Evolutionary conservation across 2,113 vertebrate species (phyloP).

Genomic region (Pardalotus punctatus): DNA sequence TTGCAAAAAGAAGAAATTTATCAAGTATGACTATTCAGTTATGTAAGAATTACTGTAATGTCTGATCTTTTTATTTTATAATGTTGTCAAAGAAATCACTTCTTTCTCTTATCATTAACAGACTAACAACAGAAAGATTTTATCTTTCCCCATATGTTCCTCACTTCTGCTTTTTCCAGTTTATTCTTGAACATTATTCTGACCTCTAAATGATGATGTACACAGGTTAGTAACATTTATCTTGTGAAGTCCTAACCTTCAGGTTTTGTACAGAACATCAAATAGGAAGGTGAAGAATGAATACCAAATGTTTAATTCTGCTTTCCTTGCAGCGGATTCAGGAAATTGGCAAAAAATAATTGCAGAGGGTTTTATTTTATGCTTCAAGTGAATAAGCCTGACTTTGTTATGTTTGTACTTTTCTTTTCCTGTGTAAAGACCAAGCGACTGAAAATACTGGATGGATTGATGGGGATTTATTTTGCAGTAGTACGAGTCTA

Average conservation of each 20-base stretch:
- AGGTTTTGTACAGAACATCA: background rate
- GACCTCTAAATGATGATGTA: background rate
- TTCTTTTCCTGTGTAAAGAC: background rate
- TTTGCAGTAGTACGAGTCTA: background rate
- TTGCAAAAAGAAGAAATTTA: background rate
- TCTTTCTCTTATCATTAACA: background rate
- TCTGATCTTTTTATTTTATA: background rate
- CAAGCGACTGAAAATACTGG: slow-evolving; percentile 5
- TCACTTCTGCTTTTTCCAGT: background rate
- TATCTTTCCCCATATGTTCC: background rate
- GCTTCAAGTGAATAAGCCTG: slow-evolving; percentile 1
- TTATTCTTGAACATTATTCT: background rate
- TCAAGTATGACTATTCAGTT: background rate
- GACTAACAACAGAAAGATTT: background rate
- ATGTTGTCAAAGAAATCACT: background rate
- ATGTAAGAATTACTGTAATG: background rate
- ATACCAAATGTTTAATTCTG: background rate
- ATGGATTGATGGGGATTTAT: slow-evolving; percentile 14
- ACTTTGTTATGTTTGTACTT: slow-evolving; percentile 21
- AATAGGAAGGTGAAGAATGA: background rate
- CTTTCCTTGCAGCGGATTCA: background rate
- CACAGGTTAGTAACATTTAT: background rate
- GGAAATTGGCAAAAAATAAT: slow-evolving; percentile 8
- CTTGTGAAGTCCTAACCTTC: background rate
- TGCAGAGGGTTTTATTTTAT: background rate